These are phyloP conservation scores for Drosophila setifemur DNA, from an alignment of 1,140 invertebrate species.

Conservation along the genomic window DNA sequence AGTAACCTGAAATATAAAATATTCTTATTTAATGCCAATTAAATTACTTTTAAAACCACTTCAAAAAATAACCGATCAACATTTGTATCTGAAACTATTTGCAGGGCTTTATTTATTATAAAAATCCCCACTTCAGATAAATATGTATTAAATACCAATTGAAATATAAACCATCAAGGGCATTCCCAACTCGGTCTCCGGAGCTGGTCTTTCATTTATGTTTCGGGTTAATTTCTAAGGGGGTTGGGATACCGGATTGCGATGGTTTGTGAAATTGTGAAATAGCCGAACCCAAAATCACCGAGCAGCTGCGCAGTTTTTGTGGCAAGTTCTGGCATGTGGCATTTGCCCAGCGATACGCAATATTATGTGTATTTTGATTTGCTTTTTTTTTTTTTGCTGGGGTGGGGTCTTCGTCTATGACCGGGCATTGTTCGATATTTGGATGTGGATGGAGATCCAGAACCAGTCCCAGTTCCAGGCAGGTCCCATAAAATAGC, in stretches of 20 bases:
- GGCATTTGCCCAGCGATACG: conserved; percentile 58
- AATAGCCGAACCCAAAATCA: conserved; percentile 31
- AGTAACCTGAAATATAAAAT: too few species aligned
- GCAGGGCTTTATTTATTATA: too few species aligned
- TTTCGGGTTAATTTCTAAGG: not conserved
- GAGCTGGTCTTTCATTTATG: not conserved
- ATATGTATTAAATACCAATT: too few species aligned
- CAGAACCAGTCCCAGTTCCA: not conserved
- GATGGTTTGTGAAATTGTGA: conserved; percentile 46
- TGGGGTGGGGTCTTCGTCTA: not conserved
- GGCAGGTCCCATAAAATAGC: conserved; percentile 8
- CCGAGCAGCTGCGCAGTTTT: conserved; percentile 60
- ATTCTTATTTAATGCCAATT: too few species aligned
- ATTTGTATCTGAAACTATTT: too few species aligned
- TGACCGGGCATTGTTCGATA: conserved; percentile 22
- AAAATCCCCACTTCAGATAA: too few species aligned
- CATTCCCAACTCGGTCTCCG: not conserved
- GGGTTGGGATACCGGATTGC: conserved; percentile 36
- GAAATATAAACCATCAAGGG: too few species aligned
- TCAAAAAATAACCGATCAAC: too few species aligned
- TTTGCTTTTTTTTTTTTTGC: conserved; percentile 1
- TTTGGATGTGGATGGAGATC: not conserved
- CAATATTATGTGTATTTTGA: conserved; percentile 29
- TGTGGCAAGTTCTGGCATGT: conserved; percentile 59
- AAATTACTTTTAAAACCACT: too few species aligned